These are phyloP conservation scores for Bergia puertoricense DNA, from an alignment of 92 coral and sea anemone species.

Conservation along the genomic window DNA sequence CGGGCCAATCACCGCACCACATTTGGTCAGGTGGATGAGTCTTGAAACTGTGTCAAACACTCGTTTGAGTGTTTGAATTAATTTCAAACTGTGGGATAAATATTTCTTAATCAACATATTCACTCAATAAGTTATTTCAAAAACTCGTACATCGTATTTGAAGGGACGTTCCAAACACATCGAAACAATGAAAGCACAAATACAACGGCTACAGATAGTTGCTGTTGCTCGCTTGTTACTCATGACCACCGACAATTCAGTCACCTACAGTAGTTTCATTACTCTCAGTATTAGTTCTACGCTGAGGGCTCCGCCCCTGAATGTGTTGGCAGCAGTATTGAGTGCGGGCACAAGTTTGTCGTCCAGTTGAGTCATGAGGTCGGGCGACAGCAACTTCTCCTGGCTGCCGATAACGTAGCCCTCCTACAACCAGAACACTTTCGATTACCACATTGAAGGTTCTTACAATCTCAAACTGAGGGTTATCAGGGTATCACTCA, in stretches of 20 bases:
- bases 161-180: too few species aligned
- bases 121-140: too few species aligned
- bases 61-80: too few species aligned
- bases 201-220: too few species aligned
- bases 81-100: too few species aligned
- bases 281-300: slow-evolving; percentile 75
- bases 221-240: not conserved
- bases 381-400: slow-evolving; percentile 69
- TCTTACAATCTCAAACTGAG: too few species aligned
- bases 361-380: slow-evolving; percentile 81
- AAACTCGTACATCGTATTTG: too few species aligned
- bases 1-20: not conserved
- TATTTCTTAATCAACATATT: too few species aligned
- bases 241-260: not conserved
- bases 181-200: too few species aligned
- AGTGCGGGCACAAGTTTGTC: slow-evolving; percentile 85
- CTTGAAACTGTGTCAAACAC: too few species aligned
- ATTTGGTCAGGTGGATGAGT: too few species aligned
- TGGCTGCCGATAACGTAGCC: slow-evolving; percentile 88
- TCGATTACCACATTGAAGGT: not conserved
- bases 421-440: slow-evolving; percentile 57
- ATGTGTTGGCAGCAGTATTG: slow-evolving; percentile 76
- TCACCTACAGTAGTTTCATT: slow-evolving; percentile 57
- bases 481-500: too few species aligned
- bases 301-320: slow-evolving; percentile 66